Conservation (phyloP, 1,140 invertebrate species). For the Harpegnathos saltator region DNA sequence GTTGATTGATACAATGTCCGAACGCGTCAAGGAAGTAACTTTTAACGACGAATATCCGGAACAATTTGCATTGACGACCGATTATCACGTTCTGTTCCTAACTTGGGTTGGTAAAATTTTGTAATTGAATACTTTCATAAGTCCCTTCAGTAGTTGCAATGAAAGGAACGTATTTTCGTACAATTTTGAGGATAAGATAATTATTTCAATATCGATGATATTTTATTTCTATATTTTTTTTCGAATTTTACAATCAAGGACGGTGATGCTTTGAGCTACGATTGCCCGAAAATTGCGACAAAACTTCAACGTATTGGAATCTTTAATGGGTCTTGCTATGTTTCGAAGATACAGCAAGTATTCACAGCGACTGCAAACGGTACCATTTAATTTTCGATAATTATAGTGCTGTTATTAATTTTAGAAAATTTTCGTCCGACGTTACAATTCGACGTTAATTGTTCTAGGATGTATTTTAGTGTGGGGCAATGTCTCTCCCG, state of each 20-base stretch:
- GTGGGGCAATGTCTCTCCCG: conserved; percentile 51
- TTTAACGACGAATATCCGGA: conserved; percentile 80
- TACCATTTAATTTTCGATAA: conserved; percentile 40
- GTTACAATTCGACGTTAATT: conserved; percentile 6
- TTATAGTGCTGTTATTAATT: neutral
- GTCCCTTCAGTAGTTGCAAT: neutral
- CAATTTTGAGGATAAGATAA: neutral
- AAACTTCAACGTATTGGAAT: conserved; percentile 55
- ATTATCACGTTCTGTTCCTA: conserved; percentile 79
- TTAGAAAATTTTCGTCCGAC: neutral
- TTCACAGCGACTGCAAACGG: conserved; percentile 73
- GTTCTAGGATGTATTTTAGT: conserved; percentile 70
- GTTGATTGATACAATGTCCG: conserved; percentile 49
- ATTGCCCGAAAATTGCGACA: conserved; percentile 57
- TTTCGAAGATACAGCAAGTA: conserved; percentile 56
- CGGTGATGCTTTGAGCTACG: conserved; percentile 4
- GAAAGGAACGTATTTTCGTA: neutral
- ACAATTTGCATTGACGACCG: conserved; percentile 81
- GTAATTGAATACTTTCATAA: neutral
- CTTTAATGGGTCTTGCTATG: conserved; percentile 73
- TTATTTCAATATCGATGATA: neutral
- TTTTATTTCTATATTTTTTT: conserved; percentile 10
- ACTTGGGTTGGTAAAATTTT: conserved; percentile 78
- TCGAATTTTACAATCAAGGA: conserved; percentile 29
- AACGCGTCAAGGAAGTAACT: conserved; percentile 75